phyloP scores from a whole-genome alignment of 2,113 vertebrate species.

The Reinhardtius hippoglossoides region DNA sequence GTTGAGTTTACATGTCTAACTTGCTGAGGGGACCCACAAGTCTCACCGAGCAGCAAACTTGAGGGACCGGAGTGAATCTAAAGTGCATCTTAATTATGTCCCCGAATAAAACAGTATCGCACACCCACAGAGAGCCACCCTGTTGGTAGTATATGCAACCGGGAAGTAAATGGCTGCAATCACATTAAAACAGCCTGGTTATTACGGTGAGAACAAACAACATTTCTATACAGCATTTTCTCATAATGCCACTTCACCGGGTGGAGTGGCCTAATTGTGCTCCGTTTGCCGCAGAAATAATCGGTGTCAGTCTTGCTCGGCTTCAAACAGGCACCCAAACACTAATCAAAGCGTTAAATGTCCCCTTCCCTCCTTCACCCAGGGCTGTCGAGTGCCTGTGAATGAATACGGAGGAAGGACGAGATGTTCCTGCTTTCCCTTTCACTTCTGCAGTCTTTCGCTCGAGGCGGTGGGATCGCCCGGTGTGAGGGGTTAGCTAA shows the following conservation, averaged over 20 bases:
- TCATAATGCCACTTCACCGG: constrained; percentile 47
- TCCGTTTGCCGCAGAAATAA: constrained; percentile 37
- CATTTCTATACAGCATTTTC: constrained; percentile 38
- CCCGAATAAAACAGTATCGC: constrained; percentile 22
- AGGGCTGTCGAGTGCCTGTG: constrained; percentile 11
- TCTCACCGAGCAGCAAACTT: constrained; percentile 53
- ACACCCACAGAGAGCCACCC: not conserved
- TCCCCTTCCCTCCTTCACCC: constrained; percentile 16
- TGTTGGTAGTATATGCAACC: constrained; percentile 30
- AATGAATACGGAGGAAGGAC: not conserved
- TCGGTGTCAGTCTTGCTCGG: constrained; percentile 33
- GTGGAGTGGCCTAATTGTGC: constrained; percentile 42
- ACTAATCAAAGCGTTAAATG: constrained; percentile 41
- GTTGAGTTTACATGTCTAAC: constrained; percentile 50
- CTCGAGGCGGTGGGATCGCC: constrained; percentile 12
- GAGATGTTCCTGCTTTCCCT: constrained; percentile 24
- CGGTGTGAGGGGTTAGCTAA: constrained; percentile 27
- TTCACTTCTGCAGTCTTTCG: not conserved
- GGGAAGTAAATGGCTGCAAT: constrained; percentile 57
- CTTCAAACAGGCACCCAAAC: constrained; percentile 24
- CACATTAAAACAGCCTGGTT: constrained; percentile 45
- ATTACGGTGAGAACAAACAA: constrained; percentile 61
- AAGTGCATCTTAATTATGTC: constrained; percentile 51
- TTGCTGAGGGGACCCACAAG: constrained; percentile 33
- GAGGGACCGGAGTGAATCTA: constrained; percentile 35